A percentile compares a stretch with the other conserved stretches of the same genome.
phyloP scores from a whole-genome alignment of 1,140 invertebrate species.

The Periplaneta americana region DNA sequence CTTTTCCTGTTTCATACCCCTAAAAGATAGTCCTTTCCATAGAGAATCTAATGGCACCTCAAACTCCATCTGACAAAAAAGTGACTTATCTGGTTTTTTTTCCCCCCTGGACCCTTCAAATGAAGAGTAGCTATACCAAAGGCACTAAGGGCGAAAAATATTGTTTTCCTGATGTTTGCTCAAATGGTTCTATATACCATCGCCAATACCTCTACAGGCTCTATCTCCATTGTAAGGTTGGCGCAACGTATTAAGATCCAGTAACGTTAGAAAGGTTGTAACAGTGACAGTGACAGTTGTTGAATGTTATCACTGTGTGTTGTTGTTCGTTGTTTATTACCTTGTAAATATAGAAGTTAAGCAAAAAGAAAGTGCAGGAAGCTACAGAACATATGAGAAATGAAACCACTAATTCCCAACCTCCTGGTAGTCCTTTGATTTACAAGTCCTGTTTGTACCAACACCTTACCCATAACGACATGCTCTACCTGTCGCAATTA shows the following conservation, averaged over 20 bases:
- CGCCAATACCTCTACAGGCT: neutral
- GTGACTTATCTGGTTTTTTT: too few relatives aligned
- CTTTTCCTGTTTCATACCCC: too few relatives aligned
- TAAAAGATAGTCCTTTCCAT: too few relatives aligned
- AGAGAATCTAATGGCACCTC: too few relatives aligned
- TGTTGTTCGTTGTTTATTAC: too few relatives aligned
- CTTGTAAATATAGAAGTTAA: too few relatives aligned
- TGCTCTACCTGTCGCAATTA: too few relatives aligned
- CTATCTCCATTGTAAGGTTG: neutral
- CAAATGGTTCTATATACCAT: neutral
- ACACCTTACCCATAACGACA: too few relatives aligned
- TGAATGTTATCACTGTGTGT: too few relatives aligned
- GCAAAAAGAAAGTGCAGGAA: neutral
- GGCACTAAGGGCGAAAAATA: neutral
- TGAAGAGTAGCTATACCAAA: neutral
- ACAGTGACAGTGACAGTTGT: neutral
- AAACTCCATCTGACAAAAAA: too few relatives aligned
- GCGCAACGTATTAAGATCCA: neutral
- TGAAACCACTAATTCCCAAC: neutral
- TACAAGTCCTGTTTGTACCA: neutral
- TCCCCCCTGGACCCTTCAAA: neutral
- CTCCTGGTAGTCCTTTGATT: neutral
- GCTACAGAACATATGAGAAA: neutral
- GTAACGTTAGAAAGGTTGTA: neutral
- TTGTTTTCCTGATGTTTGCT: neutral